phyloP scores from a whole-genome alignment of 2,797 vertebrate species.

The Eulemur rubriventer region DNA sequence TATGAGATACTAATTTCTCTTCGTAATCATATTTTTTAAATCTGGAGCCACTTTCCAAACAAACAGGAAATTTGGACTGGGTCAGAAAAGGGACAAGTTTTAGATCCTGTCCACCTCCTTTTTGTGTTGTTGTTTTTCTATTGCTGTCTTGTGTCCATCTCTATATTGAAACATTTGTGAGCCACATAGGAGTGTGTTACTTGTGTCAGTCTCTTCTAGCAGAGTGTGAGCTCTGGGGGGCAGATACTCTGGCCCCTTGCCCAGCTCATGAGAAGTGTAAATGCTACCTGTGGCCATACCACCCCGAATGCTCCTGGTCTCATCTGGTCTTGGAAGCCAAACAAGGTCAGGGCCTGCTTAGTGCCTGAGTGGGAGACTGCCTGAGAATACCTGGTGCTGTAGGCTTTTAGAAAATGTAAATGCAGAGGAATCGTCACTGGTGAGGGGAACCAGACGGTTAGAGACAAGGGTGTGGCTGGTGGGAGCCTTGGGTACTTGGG shows the following conservation, averaged over 20 bases:
- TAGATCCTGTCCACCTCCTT: not conserved
- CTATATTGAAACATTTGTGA: not conserved
- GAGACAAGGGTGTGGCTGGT: not conserved
- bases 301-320: not conserved
- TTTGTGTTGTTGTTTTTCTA: not conserved
- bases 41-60: not conserved
- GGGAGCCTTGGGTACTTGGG: not conserved
- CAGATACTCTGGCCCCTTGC: not conserved
- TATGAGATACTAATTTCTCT: not conserved
- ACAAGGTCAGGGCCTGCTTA: not conserved
- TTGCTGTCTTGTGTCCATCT: accelerated
- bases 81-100: not conserved
- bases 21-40: not conserved
- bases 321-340: not conserved
- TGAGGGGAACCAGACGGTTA: not conserved
- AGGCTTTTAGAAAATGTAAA: not conserved
- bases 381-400: not conserved
- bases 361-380: not conserved
- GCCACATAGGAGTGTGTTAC: accelerated
- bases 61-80: not conserved
- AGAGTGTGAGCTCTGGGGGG: not conserved
- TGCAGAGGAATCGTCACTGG: too few species aligned
- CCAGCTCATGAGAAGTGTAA: not conserved
- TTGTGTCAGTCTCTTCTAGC: not conserved
- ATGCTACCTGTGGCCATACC: not conserved